These are phyloP conservation scores for Eospalax fontanierii DNA, from an alignment of 2,797 vertebrate genomes.

Conservation along the genomic window DNA sequence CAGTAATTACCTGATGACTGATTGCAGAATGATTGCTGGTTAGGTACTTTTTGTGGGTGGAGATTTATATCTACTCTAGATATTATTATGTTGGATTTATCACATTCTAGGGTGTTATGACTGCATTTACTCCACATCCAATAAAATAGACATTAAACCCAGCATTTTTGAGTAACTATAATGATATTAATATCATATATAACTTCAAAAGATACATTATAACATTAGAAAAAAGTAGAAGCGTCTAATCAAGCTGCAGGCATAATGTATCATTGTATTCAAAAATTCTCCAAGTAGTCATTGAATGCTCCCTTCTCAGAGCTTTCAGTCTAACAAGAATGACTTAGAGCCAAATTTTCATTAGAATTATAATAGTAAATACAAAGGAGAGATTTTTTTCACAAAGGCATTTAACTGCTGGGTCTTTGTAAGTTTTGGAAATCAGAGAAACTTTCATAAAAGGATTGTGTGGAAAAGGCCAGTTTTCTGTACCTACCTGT, in stretches of 20 bases:
- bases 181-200: not conserved
- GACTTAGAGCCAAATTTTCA: not conserved
- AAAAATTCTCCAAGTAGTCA: not conserved
- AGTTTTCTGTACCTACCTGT: not conserved
- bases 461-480: not conserved
- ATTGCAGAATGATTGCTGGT: not conserved
- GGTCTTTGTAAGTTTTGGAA: not conserved
- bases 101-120: not conserved
- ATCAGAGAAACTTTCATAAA: not conserved
- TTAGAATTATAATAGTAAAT: not conserved
- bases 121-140: conserved; percentile 39
- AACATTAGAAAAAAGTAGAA: conserved; percentile 1
- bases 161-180: not conserved
- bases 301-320: not conserved
- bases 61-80: not conserved
- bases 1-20: not conserved
- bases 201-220: conserved; percentile 17
- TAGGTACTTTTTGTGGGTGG: not conserved
- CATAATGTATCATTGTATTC: not conserved
- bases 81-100: not conserved
- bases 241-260: not conserved
- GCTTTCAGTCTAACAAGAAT: not conserved
- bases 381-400: not conserved
- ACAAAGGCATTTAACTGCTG: not conserved
- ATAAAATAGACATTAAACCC: not conserved